Base-by-base conservation (phyloP, 2,888 invertebrate species). In the Malthinus seriepunctatus region DNA sequence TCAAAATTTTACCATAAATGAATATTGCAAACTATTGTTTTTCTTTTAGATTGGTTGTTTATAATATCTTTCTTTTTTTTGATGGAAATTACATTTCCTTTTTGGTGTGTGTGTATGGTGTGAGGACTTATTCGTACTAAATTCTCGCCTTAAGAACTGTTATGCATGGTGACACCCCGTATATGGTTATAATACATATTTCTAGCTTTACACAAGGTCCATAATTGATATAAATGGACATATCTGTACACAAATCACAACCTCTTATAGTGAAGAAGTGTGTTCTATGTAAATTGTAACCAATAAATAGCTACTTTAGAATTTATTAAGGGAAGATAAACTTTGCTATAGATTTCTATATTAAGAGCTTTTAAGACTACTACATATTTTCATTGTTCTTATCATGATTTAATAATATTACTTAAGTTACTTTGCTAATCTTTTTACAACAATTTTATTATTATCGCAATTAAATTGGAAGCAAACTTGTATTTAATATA, bases 221-320 rank as follows among this genome's bases (percentile, higher is more conserved):
- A 69, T 70, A 69, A 70, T 69, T 70, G 69, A 70, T 70, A 69
- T 67, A 67, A 70, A 70, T 64, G 65, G 64, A 60, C 59, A 62
- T 60, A 63, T 61, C 54, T 42, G 63, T 57, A 56, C 68, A 64
- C 64, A 68, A 67, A 70, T 69, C 70, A 65, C 60, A 63, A 58
- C 63, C 66, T 63, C 67, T 67, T 70, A 72, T 73, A 75, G 72
- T 73, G 75, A 73, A 74, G 72, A 74, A 73, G 71, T 75, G 74
- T 75, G 73, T 74, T 70, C 68, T 73, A 75, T 75, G 75, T 74
- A 74, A 76, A 76, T 76, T 67, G 69, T 63, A 63, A 63, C 64
- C 69, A 70, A 75, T 75, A 75, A 76, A 75, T 73, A 70, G 63
- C 65, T 57, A 52, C 58, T 51, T 56, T 66, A 67, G 68, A 71